Evolutionary conservation across 1,140 invertebrate species (phyloP), one percentile per base, ranked within the genome.

Genomic region (Leptopilina boulardi): DNA sequence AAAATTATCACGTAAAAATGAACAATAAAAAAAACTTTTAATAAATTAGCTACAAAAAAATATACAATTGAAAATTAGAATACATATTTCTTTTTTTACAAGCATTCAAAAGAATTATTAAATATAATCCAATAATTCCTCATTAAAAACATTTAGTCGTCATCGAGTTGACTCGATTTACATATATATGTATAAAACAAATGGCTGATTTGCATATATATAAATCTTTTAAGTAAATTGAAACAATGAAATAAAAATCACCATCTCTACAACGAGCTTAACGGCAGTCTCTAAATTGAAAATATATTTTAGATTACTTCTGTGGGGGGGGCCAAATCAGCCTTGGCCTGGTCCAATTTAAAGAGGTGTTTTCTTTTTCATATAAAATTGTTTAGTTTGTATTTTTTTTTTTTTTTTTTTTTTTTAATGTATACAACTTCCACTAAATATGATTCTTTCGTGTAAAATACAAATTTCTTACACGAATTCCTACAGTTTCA

Each of bases 1-100:
- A 66, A 9, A 26, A 66, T 66, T 5, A 66, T 66, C 56, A 66
- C 56, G 23, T 66, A 15, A 66, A 70, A 75, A 18, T 75, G 26
- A 34, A 34, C 30, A 34, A 34, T 34, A 34, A 34, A 34, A 38
- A 83, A 86, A 54, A 78, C 71, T 76, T 82, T 83, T 82, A 85
- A 86, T 85, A 86, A 87, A 87, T 86, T 85, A 86, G 80, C 70
- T 84, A 80, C 74, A 79, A 34, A 70, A 23, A 78, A 78, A 82
- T 82, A 56, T 80, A 84, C 80, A 82, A 78, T 66, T 15, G 4
- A 23, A 30, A 66, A 66, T 66, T 66, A 66, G 5, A 30, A 21
- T 66, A 66, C 13, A 34, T 34, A 34, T 3, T 34, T 34, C n/a
- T n/a, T 34, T 66, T 66, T 66, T 66, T 66, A 66, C 56, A 66